These are phyloP conservation scores for Keiferia lycopersicella DNA, from an alignment of 2,888 invertebrate genomes.

Conservation along the genomic window DNA sequence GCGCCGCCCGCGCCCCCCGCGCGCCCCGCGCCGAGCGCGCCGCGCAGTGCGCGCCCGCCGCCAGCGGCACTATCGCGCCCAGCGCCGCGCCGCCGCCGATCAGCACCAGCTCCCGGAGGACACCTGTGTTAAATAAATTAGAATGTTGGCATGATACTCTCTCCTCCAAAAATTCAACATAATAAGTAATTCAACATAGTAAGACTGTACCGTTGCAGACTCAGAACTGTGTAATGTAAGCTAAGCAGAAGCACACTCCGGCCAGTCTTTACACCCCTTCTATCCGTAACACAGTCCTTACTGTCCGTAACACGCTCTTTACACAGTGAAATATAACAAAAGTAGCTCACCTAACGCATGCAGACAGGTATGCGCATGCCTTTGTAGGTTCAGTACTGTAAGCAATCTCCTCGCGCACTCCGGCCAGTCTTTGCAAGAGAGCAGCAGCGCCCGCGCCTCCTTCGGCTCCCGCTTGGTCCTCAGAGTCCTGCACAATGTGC, in stretches of 20 bases:
- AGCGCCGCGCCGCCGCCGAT: slow-evolving; percentile 90
- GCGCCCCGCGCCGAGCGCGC: slow-evolving; percentile 77
- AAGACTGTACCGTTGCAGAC: too few relatives aligned
- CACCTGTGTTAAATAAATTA: slow-evolving; percentile 55
- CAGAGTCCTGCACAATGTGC: slow-evolving; percentile 86
- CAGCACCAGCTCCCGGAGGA: slow-evolving; percentile 89
- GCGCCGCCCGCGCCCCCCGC: slow-evolving; percentile 73
- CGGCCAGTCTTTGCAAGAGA: slow-evolving; percentile 91
- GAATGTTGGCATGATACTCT: too few relatives aligned
- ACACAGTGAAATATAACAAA: neutral
- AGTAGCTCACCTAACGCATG: slow-evolving; percentile 84
- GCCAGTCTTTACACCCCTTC: neutral
- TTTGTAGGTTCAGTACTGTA: slow-evolving; percentile 92
- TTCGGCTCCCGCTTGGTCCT: slow-evolving; percentile 85
- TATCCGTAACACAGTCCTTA: neutral
- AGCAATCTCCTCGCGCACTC: slow-evolving; percentile 93
- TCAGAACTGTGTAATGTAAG: too few relatives aligned
- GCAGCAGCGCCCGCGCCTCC: slow-evolving; percentile 84
- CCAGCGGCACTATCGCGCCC: slow-evolving; percentile 90
- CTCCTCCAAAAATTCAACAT: too few relatives aligned
- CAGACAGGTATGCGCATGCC: slow-evolving; percentile 89
- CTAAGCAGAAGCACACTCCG: neutral
- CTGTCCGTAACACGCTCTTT: too few relatives aligned
- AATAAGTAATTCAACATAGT: too few relatives aligned
- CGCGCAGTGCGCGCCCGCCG: slow-evolving; percentile 51